These are phyloP conservation scores for Heterohyrax brucei DNA, from an alignment of 2,797 vertebrate species.

Conservation along the genomic window DNA sequence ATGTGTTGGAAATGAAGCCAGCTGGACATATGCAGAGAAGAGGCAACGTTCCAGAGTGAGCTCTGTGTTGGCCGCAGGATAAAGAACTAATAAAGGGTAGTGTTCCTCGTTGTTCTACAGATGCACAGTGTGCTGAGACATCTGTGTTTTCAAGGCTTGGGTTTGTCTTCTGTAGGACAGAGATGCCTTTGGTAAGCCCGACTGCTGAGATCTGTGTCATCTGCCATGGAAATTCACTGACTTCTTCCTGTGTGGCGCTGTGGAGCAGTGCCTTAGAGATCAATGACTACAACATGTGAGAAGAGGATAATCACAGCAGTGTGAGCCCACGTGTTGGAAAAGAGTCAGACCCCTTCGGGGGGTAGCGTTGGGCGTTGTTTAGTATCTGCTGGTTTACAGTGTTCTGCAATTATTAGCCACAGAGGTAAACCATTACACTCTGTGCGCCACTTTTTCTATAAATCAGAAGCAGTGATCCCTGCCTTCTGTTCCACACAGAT, in stretches of 20 bases:
- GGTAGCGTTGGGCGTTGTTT: not conserved
- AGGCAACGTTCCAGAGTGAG: not conserved
- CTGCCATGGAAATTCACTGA: not conserved
- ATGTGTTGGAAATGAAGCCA: not conserved
- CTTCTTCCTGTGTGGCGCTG: not conserved
- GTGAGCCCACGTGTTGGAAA: not conserved
- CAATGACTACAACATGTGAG: not conserved
- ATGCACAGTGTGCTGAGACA: not conserved
- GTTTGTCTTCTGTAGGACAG: not conserved
- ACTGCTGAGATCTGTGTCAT: not conserved
- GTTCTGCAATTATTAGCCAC: not conserved
- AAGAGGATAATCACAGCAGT: not conserved
- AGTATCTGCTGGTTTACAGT: not conserved
- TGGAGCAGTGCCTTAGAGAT: not conserved
- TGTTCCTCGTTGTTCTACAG: not conserved
- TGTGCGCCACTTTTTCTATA: not conserved
- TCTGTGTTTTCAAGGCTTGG: not conserved
- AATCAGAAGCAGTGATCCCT: not conserved
- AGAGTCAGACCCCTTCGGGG: not conserved
- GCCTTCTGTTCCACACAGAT: not conserved
- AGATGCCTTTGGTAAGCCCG: not conserved
- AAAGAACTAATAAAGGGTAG: not conserved
- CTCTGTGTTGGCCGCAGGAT: not conserved
- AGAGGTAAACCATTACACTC: not conserved
- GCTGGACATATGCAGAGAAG: not conserved